These are phyloP conservation scores for Malthinus seriepunctatus DNA, from an alignment of 2,888 invertebrate genomes.

Conservation along the genomic window DNA sequence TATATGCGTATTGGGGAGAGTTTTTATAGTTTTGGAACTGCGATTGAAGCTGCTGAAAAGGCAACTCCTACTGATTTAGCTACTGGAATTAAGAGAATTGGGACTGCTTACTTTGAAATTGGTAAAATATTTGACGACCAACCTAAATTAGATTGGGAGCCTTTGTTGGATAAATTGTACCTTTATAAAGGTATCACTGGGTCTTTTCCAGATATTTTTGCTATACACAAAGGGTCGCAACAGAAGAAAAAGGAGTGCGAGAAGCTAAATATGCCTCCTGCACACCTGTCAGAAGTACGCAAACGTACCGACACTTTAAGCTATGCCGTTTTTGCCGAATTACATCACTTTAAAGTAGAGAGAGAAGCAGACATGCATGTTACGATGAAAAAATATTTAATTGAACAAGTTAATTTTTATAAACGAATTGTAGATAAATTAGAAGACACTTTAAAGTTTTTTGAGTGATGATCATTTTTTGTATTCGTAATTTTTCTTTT, in stretches of 20 bases:
- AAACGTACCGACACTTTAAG: conserved; percentile 89
- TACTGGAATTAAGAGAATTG: conserved; percentile 77
- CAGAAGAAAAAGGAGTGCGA: conserved; percentile 91
- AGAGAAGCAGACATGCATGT: conserved; percentile 82
- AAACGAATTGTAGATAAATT: conserved; percentile 78
- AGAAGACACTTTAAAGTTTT: conserved; percentile 60
- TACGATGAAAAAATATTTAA: conserved; percentile 84
- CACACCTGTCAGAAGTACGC: conserved; percentile 78
- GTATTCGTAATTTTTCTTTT: neutral
- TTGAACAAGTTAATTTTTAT: conserved; percentile 91
- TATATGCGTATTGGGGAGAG: conserved; percentile 89
- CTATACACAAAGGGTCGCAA: conserved; percentile 86
- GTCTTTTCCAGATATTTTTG: conserved; percentile 87
- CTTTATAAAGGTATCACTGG: conserved; percentile 92
- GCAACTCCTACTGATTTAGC: conserved; percentile 71
- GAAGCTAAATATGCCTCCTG: conserved; percentile 78
- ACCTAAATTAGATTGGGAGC: conserved; percentile 87
- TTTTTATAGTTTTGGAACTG: conserved; percentile 80
- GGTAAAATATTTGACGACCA: conserved; percentile 90
- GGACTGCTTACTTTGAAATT: conserved; percentile 87
- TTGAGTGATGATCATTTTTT: conserved; percentile 15
- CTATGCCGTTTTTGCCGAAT: conserved; percentile 91
- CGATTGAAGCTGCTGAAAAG: conserved; percentile 79
- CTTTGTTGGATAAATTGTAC: conserved; percentile 87
- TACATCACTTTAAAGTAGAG: conserved; percentile 89